Evolutionary conservation across 2,888 invertebrate species (phyloP).

Genomic region (Catocala sponsa): DNA sequence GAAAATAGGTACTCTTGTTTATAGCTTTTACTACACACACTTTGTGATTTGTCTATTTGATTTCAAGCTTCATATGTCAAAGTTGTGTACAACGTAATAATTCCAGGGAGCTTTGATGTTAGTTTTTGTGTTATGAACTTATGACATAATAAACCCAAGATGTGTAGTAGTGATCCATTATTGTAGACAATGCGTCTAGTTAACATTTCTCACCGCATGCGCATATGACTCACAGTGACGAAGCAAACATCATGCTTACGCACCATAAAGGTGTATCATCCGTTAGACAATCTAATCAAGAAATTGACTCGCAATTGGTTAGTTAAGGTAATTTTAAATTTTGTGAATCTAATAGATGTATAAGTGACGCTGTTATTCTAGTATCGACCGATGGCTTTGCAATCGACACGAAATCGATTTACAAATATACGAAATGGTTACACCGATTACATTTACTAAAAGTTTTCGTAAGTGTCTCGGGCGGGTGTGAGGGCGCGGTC

Average conservation of each 20-base stretch:
- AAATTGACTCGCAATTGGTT: slow-evolving; percentile 52
- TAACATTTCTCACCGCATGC: slow-evolving; percentile 76
- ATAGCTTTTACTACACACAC: no score
- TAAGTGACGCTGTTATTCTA: slow-evolving; percentile 25
- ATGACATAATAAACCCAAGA: slow-evolving; percentile 76
- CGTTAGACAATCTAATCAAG: slow-evolving; percentile 60
- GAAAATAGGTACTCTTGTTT: no score
- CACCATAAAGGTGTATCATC: slow-evolving; percentile 67
- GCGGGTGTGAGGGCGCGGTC: slow-evolving; percentile 29
- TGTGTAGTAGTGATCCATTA: slow-evolving; percentile 78
- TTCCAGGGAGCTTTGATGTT: background rate
- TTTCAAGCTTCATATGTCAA: no score
- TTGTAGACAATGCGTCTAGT: slow-evolving; percentile 84
- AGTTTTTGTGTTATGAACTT: slow-evolving; percentile 58
- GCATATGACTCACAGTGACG: slow-evolving; percentile 78
- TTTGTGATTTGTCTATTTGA: no score
- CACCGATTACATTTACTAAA: slow-evolving; percentile 41
- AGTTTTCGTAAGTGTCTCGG: slow-evolving; percentile 42
- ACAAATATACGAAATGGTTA: slow-evolving; percentile 44
- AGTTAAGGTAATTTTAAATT: slow-evolving; percentile 39
- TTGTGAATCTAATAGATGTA: slow-evolving; percentile 18
- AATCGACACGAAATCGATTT: slow-evolving; percentile 43
- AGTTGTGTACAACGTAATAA: no score
- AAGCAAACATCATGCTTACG: slow-evolving; percentile 69
- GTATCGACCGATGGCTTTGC: slow-evolving; percentile 24